phyloP scores from a whole-genome alignment of 2,888 invertebrate genomes.

The Amblyjoppa proteus region DNA sequence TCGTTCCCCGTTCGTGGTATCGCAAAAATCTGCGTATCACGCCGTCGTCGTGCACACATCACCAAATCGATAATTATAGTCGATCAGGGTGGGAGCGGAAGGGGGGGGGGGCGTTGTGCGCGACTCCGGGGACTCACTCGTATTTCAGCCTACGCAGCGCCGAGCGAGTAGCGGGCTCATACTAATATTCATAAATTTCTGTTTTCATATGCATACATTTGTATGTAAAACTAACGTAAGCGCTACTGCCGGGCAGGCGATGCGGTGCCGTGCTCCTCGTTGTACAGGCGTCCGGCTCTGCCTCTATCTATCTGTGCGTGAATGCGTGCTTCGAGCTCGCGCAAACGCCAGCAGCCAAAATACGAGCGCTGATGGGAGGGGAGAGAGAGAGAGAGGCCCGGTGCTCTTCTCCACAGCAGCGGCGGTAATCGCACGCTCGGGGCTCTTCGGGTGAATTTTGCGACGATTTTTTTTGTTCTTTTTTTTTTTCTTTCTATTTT shows the following conservation, averaged over 20 bases:
- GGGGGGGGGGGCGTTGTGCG: not conserved
- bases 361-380: constrained; percentile 60
- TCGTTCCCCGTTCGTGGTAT: not conserved
- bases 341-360: constrained; percentile 56
- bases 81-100: not conserved
- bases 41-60: not conserved
- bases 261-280: constrained; percentile 27
- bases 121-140: not conserved
- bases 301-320: constrained; percentile 43
- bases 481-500: not conserved
- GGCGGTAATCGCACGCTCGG: constrained; percentile 21
- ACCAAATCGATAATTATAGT: constrained; percentile 43
- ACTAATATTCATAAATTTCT: constrained; percentile 68
- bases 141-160: constrained; percentile 10
- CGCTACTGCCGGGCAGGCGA: constrained; percentile 35
- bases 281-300: constrained; percentile 11
- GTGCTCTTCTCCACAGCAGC: constrained; percentile 15
- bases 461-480: constrained; percentile 23
- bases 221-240: constrained; percentile 66
- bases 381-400: not conserved
- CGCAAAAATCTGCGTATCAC: constrained; percentile 8
- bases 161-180: constrained; percentile 36
- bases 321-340: constrained; percentile 43
- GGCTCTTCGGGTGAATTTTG: constrained; percentile 39
- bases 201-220: constrained; percentile 67